A percentile compares a stretch with the other conserved stretches of the same genome.
phyloP scores from a whole-genome alignment of 2,797 vertebrate species.

The Mus minutoides region DNA sequence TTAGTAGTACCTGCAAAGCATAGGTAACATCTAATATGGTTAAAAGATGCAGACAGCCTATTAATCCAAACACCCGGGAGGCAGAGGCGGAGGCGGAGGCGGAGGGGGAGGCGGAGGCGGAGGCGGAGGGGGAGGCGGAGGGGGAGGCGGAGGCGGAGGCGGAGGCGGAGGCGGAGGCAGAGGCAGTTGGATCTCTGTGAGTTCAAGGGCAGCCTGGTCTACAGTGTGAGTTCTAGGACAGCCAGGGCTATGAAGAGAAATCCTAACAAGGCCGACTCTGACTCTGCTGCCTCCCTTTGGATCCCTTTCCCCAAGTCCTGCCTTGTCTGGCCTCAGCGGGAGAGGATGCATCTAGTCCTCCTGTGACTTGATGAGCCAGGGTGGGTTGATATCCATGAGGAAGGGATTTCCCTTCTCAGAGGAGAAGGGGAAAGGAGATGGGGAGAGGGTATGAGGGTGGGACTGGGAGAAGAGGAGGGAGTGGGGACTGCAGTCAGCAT shows the following conservation, averaged over 20 bases:
- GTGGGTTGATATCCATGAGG: not conserved
- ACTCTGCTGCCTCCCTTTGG: not conserved
- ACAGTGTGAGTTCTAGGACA: not conserved
- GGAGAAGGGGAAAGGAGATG: not conserved
- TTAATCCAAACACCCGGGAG: not conserved
- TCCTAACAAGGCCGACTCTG: not conserved
- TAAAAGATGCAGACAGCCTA: not conserved
- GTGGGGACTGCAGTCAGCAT: not conserved
- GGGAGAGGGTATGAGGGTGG: not conserved
- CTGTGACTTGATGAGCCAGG: not conserved
- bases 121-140: not conserved
- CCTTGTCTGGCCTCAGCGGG: not conserved
- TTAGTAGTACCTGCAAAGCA: not conserved
- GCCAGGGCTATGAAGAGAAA: not conserved
- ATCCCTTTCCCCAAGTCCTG: not conserved
- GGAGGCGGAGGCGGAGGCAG: not conserved
- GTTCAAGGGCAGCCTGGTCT: not conserved
- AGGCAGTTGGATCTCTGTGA: not conserved
- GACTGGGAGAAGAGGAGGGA: not conserved
- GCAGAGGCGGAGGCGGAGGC: too few relatives aligned
- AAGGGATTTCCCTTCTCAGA: not conserved
- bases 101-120: not conserved
- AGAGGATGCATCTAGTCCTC: not conserved
- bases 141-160: not conserved
- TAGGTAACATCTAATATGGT: not conserved